Base-by-base conservation (phyloP, 2,888 invertebrate genomes). In the Thyatira batis region DNA sequence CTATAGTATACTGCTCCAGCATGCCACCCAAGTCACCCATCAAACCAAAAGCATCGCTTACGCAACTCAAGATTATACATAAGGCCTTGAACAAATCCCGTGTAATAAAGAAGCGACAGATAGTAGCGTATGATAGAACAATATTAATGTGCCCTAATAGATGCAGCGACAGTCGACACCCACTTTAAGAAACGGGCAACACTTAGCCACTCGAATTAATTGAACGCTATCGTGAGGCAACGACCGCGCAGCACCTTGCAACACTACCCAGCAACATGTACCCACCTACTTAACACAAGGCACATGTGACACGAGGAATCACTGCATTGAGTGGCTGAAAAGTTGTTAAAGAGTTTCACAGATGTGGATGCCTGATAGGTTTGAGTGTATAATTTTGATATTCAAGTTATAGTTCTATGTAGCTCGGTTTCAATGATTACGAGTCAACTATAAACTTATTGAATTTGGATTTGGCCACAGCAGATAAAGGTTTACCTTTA, bases 191-290 rank as follows among this genome's bases (percentile, higher is more conserved):
- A 39, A 33, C 52, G 45, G 39, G 13, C 20, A 20, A 61, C 61
- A 56, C 61, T 58, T 64, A 62, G 55, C 63, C 70, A 70, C 74
- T 73, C 71, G 56, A 62, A 58, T 52, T 75, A 78, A 77, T 77
- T 76, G 76, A 76, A 39, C 39, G 8, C 39, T 55, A 58, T 60
- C 60, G 55, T 58, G 67, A 55, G 68, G 52, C 73, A 74, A 75
- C 69, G 80, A 77, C 80, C 76, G 72, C 73, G 76, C 73, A 76
- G 76, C 80, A 76, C 69, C 74, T 73, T 65, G 50, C 39, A 17
- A 39, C 17, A 8, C 17, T 17, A 11, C 9, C 33, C 17, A 17
- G 5, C 2, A 39, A 0, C 39, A 39, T 39, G 39, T 39, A 39
- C 45, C 21, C 39, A 39, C 17, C 13, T 39, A 39, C 45, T 30